Evolutionary conservation across 2,797 vertebrate species (phyloP).

Genomic region (Benthosema pterotum): DNA sequence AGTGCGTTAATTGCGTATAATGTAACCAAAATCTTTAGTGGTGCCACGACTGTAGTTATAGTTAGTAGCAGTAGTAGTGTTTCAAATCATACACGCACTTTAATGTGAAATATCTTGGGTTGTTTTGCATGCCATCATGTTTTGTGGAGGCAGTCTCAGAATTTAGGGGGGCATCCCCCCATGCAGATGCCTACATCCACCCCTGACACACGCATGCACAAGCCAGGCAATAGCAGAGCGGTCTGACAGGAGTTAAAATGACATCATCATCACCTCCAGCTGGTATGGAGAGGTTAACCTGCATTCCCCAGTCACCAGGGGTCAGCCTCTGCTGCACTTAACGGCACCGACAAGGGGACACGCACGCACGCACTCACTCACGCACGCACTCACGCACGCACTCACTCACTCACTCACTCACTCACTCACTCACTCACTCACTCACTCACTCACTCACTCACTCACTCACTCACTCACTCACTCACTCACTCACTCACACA

Average conservation of each 20-base stretch:
- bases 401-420: slow-evolving; percentile 1
- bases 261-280: slow-evolving; percentile 63
- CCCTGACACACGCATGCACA: not conserved
- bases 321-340: slow-evolving; percentile 28
- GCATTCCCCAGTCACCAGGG: slow-evolving; percentile 50
- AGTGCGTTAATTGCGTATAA: too few relatives aligned
- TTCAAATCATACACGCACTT: too few relatives aligned
- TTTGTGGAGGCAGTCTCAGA: too few relatives aligned
- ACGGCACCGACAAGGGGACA: too few relatives aligned
- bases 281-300: slow-evolving; percentile 67
- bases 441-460: not conserved
- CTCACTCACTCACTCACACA: not conserved
- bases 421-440: not conserved
- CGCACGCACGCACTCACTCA: not conserved
- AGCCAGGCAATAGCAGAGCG: slow-evolving; percentile 28
- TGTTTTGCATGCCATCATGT: too few relatives aligned
- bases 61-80: too few relatives aligned
- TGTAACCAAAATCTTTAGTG: too few relatives aligned
- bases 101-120: too few relatives aligned
- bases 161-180: too few relatives aligned
- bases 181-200: too few relatives aligned
- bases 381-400: not conserved
- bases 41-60: too few relatives aligned
- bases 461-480: not conserved
- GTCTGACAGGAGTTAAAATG: slow-evolving; percentile 50